These are phyloP conservation scores for Drosophila multiciliata DNA, from an alignment of 2,888 invertebrate species.

Conservation along the genomic window DNA sequence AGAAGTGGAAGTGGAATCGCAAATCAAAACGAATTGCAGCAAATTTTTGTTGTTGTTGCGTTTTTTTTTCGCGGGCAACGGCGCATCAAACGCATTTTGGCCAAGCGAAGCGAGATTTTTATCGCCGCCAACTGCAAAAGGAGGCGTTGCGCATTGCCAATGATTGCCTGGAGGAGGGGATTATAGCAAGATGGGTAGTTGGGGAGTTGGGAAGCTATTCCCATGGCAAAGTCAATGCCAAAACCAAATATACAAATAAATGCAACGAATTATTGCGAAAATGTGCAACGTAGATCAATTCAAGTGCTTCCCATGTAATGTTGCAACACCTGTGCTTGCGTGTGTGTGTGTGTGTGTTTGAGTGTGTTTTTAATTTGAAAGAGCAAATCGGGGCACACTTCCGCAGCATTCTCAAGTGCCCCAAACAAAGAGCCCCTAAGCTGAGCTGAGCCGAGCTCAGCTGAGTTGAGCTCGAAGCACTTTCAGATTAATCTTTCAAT, in stretches of 20 bases:
- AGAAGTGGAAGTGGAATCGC: slow-evolving; percentile 42
- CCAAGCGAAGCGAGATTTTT: slow-evolving; percentile 62
- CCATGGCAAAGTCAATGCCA: slow-evolving; percentile 19
- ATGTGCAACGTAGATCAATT: slow-evolving; percentile 8
- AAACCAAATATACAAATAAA: background rate
- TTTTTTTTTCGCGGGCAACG: slow-evolving; percentile 31
- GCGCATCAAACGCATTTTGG: slow-evolving; percentile 51
- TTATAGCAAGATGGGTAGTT: background rate
- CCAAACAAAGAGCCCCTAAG: slow-evolving; percentile 2
- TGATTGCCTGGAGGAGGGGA: slow-evolving; percentile 12
- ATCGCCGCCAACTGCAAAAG: slow-evolving; percentile 54
- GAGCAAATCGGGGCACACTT: slow-evolving; percentile 53
- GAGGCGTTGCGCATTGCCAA: slow-evolving; percentile 51
- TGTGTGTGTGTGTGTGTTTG: background rate
- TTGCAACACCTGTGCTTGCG: background rate
- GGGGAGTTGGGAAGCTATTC: background rate
- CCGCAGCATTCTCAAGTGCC: slow-evolving; percentile 40
- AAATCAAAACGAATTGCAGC: slow-evolving; percentile 73
- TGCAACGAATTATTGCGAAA: slow-evolving; percentile 4
- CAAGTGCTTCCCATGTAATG: background rate
- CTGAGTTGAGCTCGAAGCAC: slow-evolving; percentile 13
- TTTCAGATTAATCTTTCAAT: slow-evolving; percentile 48
- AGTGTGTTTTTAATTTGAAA: background rate
- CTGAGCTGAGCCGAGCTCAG: background rate
- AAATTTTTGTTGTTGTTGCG: slow-evolving; percentile 31